A percentile compares a stretch with the other conserved stretches of the same genome.
Evolutionary conservation across 2,797 vertebrate genomes (phyloP).

Genomic region (Momotus momota): DNA sequence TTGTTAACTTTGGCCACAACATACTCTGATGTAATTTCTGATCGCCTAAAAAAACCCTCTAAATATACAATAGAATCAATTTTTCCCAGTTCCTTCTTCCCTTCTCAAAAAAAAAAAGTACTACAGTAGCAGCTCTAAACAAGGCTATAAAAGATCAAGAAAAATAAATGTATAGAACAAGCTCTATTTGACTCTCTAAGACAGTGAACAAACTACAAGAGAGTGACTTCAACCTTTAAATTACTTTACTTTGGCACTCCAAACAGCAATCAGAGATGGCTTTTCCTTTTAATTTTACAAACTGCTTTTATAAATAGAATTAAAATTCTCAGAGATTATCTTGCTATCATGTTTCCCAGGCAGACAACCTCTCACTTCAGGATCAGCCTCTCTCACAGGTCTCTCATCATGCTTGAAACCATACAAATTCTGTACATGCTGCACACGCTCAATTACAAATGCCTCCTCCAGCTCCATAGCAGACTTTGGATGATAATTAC

Average conservation of each 20-base stretch:
- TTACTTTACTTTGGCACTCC: neutral
- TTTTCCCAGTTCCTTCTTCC: neutral
- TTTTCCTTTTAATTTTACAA: neutral
- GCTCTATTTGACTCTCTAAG: neutral
- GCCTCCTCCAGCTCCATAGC: fast-evolving
- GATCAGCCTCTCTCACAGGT: neutral
- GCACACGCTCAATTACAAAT: fast-evolving
- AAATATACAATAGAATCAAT: neutral
- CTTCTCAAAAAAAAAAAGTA: too few species aligned
- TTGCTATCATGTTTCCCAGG: neutral
- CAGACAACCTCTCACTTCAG: neutral
- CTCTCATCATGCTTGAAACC: neutral
- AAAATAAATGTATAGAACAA: neutral
- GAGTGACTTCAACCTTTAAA: neutral
- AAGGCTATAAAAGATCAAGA: neutral
- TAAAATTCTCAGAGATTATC: neutral
- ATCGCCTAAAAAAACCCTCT: neutral
- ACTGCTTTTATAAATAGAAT: neutral
- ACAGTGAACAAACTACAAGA: neutral
- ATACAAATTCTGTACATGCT: neutral
- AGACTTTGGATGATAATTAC: neutral
- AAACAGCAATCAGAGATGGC: neutral
- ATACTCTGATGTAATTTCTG: neutral
- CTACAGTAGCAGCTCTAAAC: neutral
- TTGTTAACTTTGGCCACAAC: neutral